Evolutionary conservation across 2,113 vertebrate species (phyloP).

Genomic region (Engraulis encrasicolus): DNA sequence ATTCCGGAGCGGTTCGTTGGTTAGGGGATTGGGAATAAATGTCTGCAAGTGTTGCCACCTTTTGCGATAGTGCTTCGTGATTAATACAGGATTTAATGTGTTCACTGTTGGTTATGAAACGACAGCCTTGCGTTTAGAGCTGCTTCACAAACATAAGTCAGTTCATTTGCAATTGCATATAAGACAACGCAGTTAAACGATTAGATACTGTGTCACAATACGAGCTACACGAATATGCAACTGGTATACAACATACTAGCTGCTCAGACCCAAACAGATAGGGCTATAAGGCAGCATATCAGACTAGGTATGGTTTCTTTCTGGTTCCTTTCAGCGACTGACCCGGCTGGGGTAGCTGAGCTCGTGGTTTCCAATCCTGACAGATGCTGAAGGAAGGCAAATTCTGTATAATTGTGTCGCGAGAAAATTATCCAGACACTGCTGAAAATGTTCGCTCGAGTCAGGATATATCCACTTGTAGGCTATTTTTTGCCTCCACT

Average conservation of each 20-base stretch:
- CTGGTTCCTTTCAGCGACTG: no score
- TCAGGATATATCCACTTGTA: no score
- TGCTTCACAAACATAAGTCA: not conserved
- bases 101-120: not conserved
- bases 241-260: not conserved
- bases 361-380: no score
- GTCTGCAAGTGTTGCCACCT: not conserved
- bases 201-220: not conserved
- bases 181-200: no score
- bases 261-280: not conserved
- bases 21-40: not conserved
- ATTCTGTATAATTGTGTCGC: no score
- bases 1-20: not conserved
- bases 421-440: no score
- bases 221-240: not conserved
- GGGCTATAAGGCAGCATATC: not conserved
- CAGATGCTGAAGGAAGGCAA: no score
- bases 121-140: not conserved
- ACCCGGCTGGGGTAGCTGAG: no score
- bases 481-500: no score
- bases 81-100: not conserved
- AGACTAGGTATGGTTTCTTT: no score
- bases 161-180: no score
- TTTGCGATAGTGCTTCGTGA: not conserved
- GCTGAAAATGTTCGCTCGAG: no score